Evolutionary conservation across 2,888 invertebrate genomes (phyloP).

Genomic region (Plebejus melissa): DNA sequence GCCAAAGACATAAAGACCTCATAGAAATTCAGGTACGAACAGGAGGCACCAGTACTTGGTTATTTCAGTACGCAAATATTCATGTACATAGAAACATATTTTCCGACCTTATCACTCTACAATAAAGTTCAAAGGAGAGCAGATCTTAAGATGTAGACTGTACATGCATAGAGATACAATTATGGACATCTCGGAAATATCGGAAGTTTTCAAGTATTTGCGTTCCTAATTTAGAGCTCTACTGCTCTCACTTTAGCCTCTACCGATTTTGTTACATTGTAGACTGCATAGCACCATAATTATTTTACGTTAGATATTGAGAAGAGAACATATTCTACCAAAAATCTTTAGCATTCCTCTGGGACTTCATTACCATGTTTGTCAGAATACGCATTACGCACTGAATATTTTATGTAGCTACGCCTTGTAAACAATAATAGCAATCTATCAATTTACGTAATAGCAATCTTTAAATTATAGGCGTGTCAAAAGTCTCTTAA

Average conservation of each 20-base stretch:
- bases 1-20: not conserved
- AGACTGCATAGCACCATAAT: too few relatives aligned
- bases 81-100: not conserved
- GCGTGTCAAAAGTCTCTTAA: not conserved
- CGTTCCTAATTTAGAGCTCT: too few relatives aligned
- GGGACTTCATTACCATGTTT: too few relatives aligned
- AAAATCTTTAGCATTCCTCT: not conserved
- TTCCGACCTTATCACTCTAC: not conserved
- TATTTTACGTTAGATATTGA: too few relatives aligned
- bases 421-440: not conserved
- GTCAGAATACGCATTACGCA: too few relatives aligned
- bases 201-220: not conserved
- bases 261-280: too few relatives aligned
- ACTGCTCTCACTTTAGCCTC: too few relatives aligned
- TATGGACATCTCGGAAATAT: too few relatives aligned
- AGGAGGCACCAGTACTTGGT: not conserved
- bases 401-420: too few relatives aligned
- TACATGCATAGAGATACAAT: too few relatives aligned
- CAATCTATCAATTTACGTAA: not conserved
- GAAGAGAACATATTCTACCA: not conserved
- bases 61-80: not conserved
- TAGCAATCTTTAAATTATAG: not conserved
- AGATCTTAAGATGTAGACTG: too few relatives aligned
- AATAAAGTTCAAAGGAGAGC: not conserved
- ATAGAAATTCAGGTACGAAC: not conserved